Base-by-base conservation (phyloP, 2,113 vertebrate genomes). In the Sialia sialis region DNA sequence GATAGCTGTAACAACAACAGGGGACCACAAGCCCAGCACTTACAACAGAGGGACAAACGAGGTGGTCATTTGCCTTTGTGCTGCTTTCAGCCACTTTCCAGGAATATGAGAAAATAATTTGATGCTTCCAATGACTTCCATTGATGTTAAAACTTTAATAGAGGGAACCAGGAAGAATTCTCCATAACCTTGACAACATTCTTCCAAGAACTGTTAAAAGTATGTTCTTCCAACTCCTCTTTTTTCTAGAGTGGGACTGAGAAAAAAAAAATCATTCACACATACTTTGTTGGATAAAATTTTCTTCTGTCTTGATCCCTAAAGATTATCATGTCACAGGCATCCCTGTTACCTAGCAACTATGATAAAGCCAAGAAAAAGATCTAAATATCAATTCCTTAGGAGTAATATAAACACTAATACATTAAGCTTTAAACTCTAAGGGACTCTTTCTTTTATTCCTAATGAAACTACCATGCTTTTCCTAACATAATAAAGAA, bases 291-390 rank as follows among this genome's bases (percentile, higher is more conserved):
- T 90, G 79, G 67, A 70, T 81, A 91, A 63, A 88, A 81, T 94
- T 89, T 92, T 94, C 77, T 84, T 92, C 76, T 62, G 62, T 84
- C 77, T 95, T 1, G 5, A 84, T 87, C 74, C 51, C 85, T 84
- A 84, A 90, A 93, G 80, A 93, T 96, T 93, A 87, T 55, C 56
- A 44, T 86, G 87, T 91, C 94, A 79, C 58, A 93, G 49, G 34
- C 69, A 87, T 84, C 54, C 77, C 82, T 81, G 93, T 96, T 90
- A 78, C 96, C 73, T 96, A 94, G 96, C 90, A 95, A 96, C 91
- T 29, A 59, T 10, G 44, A 81, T 69, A 94, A 93, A 84, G 34
- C 58, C 55, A 77, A 84, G 77, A 76, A 60, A 84, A 88, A 87
- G 6, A 29, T 46, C 89, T 87, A 88, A 96, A 87, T 92, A 93